Evolutionary conservation across 1,140 invertebrate species (phyloP), one percentile per base, ranked within the genome.

Genomic region (Pinna nobilis): DNA sequence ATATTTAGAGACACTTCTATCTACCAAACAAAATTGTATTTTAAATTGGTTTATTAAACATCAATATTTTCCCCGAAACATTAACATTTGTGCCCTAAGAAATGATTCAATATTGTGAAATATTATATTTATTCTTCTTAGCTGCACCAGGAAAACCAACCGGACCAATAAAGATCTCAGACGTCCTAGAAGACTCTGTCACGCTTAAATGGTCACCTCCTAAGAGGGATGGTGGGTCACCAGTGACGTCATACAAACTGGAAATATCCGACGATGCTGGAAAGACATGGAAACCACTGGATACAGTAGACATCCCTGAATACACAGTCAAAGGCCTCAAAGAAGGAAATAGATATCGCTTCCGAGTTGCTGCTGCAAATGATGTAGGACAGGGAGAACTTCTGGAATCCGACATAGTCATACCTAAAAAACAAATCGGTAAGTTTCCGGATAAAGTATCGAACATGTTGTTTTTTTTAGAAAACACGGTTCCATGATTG

Each of bases 331-430:
- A 96, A 61, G 94, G 95, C 76, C 96, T 99, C 18, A 92, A 94
- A 55, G 95, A 97, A 68, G 81, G 79, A 63, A 96, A 97, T 84
- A 96, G 98, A 88, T 99, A 99, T 84, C 91, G 97, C 80, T 99
- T 99, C 92, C 92, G 97, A 74, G 94, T 99, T 3, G 94, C 95
- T 92, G 98, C 98, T 11, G 96, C 95, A n/a, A 99, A 99, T 89
- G 96, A 98, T 57, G 98, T 98, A 82, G 98, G 81, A 2, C 23
- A 37, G 18, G 75, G 82, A 47, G 77, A 80, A 84, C 95, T 95
- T 33, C 96, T 83, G 13, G 74, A 74, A 28, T 80, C 78, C 41
- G 82, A 83, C 18, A 53, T 30, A 20, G 78, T 82, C n/a, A 74
- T 68, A 13, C 83, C 78, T 47, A 70, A 80, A 23, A 81, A 71